Conservation (phyloP, 1,140 invertebrate species). For the Drosophila murphyi region DNA sequence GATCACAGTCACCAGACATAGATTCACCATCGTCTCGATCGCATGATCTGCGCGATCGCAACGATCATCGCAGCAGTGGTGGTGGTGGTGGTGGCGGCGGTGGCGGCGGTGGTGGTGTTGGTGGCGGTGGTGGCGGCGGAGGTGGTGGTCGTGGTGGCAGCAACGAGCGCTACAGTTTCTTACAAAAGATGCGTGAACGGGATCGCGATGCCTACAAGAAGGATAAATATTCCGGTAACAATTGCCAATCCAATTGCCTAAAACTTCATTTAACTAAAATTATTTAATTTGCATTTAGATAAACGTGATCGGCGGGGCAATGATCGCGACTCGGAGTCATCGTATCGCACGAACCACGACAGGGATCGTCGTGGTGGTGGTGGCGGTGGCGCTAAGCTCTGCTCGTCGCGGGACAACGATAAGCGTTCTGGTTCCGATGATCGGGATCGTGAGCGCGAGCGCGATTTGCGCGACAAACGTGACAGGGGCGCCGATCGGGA, state of each 20-base stretch:
- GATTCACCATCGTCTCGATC: conserved; percentile 86
- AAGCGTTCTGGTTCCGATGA: conserved; percentile 83
- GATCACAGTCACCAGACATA: conserved; percentile 90
- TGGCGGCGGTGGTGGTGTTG: conserved; percentile 84
- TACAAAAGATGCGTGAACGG: conserved; percentile 92
- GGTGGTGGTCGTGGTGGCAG: conserved; percentile 85
- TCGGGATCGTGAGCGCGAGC: conserved; percentile 80
- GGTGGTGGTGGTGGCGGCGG: conserved; percentile 72
- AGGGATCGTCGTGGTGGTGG: conserved; percentile 85
- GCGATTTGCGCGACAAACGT: conserved; percentile 80
- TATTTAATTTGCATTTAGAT: conserved; percentile 84
- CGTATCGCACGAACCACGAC: conserved; percentile 93
- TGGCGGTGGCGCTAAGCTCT: conserved; percentile 70
- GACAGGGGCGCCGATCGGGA: conserved; percentile 89
- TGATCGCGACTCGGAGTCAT: conserved; percentile 90
- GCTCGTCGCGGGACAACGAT: conserved; percentile 79
- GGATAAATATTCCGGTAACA: conserved; percentile 92
- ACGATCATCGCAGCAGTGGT: conserved; percentile 84
- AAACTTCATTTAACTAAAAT: too few species aligned
- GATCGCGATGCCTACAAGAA: conserved; percentile 96
- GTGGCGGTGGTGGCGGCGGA: conserved; percentile 58
- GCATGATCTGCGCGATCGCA: conserved; percentile 87
- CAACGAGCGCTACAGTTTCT: conserved; percentile 86
- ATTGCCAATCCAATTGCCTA: too few species aligned
- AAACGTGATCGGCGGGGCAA: conserved; percentile 89